Evolutionary conservation across 2,888 invertebrate species (phyloP).

Genomic region (Euspilapteryx auroguttella): DNA sequence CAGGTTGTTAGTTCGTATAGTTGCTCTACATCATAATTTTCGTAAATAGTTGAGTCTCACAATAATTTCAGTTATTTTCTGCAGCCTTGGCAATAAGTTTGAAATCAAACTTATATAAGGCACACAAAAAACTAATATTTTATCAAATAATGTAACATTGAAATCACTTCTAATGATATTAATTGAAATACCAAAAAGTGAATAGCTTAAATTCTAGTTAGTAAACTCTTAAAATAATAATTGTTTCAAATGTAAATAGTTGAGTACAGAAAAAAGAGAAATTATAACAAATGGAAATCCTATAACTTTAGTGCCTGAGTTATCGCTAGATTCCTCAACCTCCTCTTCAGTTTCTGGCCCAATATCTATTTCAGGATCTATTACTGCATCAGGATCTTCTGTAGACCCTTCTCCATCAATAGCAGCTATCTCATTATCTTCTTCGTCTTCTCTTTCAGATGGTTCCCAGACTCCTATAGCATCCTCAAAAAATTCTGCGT

Average conservation of each 20-base stretch:
- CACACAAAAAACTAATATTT: too few species aligned
- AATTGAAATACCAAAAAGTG: too few species aligned
- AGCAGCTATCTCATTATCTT: slow-evolving; percentile 9
- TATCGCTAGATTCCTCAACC: slow-evolving; percentile 9
- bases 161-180: too few species aligned
- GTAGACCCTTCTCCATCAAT: neutral
- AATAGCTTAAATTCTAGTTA: too few species aligned
- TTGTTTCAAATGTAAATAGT: slow-evolving; percentile 21
- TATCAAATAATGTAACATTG: too few species aligned
- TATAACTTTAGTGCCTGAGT: slow-evolving; percentile 26
- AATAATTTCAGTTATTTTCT: too few species aligned
- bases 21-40: too few species aligned
- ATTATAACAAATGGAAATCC: slow-evolving; percentile 32
- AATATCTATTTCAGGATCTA: slow-evolving; percentile 7
- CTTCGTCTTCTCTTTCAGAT: slow-evolving; percentile 15
- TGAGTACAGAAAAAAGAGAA: slow-evolving; percentile 20
- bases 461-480: slow-evolving; percentile 26
- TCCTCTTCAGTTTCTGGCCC: slow-evolving; percentile 8
- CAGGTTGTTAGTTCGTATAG: too few species aligned
- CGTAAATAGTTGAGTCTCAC: too few species aligned
- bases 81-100: too few species aligned
- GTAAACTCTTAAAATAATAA: too few species aligned
- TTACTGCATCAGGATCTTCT: slow-evolving; percentile 3
- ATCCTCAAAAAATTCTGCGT: slow-evolving; percentile 26
- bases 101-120: too few species aligned